A percentile compares a stretch with the other conserved stretches of the same genome.
These are phyloP conservation scores for Lepetodrilus schrolli DNA, from an alignment of 2,888 invertebrate species.

Conservation along the genomic window DNA sequence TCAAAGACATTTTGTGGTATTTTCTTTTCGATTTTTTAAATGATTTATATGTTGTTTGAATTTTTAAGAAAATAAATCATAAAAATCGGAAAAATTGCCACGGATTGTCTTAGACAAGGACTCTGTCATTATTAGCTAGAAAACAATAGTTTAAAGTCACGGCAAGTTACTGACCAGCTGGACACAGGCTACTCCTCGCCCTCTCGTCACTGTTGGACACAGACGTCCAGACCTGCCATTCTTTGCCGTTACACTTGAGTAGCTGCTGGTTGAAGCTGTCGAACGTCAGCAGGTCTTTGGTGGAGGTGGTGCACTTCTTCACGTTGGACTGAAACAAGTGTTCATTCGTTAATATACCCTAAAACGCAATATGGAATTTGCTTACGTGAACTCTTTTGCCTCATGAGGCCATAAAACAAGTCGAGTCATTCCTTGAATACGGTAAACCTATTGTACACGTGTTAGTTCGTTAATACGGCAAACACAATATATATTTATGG, in stretches of 20 bases:
- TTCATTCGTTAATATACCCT: neutral
- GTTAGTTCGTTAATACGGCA: neutral
- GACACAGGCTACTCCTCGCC: conserved; percentile 51
- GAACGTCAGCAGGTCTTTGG: conserved; percentile 69
- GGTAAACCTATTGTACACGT: too few species aligned
- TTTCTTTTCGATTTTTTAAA: too few species aligned
- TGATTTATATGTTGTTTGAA: too few species aligned
- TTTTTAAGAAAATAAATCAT: too few species aligned
- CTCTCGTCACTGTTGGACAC: conserved; percentile 58
- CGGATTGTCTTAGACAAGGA: too few species aligned
- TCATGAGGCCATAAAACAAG: too few species aligned
- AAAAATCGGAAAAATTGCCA: too few species aligned
- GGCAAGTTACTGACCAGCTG: conserved; percentile 47
- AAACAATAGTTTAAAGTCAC: too few species aligned
- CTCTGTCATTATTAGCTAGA: too few species aligned
- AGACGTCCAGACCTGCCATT: conserved; percentile 67
- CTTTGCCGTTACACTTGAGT: conserved; percentile 70
- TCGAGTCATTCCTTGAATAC: too few species aligned
- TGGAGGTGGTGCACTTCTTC: conserved; percentile 64
- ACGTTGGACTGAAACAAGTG: conserved; percentile 61
- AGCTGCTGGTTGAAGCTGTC: conserved; percentile 66
- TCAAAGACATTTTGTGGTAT: too few species aligned
- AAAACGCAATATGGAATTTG: neutral
- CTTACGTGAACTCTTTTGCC: neutral
- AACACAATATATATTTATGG: neutral